Evolutionary conservation across 2,888 invertebrate species (phyloP).

Genomic region (Leistus spinibarbis): DNA sequence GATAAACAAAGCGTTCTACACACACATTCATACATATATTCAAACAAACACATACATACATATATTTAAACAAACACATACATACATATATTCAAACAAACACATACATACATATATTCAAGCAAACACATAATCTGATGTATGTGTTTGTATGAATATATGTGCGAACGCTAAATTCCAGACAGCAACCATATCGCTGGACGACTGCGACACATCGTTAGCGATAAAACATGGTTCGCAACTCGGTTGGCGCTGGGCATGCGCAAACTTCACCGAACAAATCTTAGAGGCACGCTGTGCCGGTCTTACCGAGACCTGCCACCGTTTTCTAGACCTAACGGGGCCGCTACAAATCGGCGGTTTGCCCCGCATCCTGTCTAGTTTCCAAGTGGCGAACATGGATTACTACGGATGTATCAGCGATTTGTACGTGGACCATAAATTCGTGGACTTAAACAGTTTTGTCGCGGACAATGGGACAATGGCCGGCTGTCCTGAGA

Average conservation of each 20-base stretch:
- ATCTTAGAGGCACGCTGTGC: conserved; percentile 76
- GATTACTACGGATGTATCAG: conserved; percentile 92
- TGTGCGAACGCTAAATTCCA: conserved; percentile 51
- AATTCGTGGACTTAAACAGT: conserved; percentile 85
- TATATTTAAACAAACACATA: too few species aligned
- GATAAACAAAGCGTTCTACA: too few species aligned
- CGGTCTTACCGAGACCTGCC: conserved; percentile 78
- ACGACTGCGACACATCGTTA: conserved; percentile 86
- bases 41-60: too few species aligned
- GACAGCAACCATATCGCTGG: conserved; percentile 82
- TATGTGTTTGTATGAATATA: too few species aligned
- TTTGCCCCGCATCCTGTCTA: conserved; percentile 79
- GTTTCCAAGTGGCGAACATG: conserved; percentile 77
- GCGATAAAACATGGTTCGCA: conserved; percentile 73
- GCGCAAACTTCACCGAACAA: conserved; percentile 80
- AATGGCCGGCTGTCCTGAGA: conserved; percentile 84
- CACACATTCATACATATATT: too few species aligned
- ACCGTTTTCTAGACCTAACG: conserved; percentile 89
- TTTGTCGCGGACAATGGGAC: conserved; percentile 92
- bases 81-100: too few species aligned
- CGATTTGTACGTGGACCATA: conserved; percentile 84
- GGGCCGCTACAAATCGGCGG: conserved; percentile 76
- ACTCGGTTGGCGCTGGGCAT: conserved; percentile 77
- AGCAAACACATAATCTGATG: too few species aligned
- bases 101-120: too few species aligned